Base-by-base conservation (phyloP, 2,888 invertebrate genomes). In the Eurois occulta region DNA sequence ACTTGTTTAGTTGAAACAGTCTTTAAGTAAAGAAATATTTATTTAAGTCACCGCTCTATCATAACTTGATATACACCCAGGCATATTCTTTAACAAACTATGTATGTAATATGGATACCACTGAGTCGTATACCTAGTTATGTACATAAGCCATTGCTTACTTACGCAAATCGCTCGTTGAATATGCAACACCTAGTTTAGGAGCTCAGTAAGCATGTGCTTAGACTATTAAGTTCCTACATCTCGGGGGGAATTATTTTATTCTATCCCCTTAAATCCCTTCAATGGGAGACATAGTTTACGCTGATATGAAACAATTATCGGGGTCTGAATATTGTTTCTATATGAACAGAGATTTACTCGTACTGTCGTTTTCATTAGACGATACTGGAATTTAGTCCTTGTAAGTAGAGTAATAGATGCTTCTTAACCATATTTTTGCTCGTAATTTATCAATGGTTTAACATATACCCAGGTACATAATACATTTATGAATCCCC, bases 151-250 rank as follows among this genome's bases (percentile, higher is more conserved):
- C 95, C 93, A 95, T 95, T 96, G 96, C 95, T 96, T 96, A 95
- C 95, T 93, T 95, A 96, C 95, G 96, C 96, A 96, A 96, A 96
- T 96, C 95, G 94, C 94, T 94, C 95, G 94, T 95, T 96, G 96
- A 96, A 96, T 96, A 96, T 96, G 96, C 95, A 96, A 95, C 94
- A 92, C 92, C 94, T 96, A 95, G 96, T 96, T 95, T 94, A 91
- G 95, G 92, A 94, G 95, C 94, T 95, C 95, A 94, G 94, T 94
- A 94, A 95, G 95, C 95, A 95, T 93, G 93, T 95, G 96, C 95
- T 95, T 94, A 95, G 95, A 95, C 95, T 96, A 94, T 95, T 95
- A 96, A 96, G 95, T 94, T 95, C 91, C 92, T 91, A 92, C 91
- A 91, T 93, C 91, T 93, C 83, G 87, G 90, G 90, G 84, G 87